Percentiles rank a stretch among this genome's conserved stretches.
Conservation (phyloP, 2,113 vertebrate genomes). For the Heteronetta atricapilla region DNA sequence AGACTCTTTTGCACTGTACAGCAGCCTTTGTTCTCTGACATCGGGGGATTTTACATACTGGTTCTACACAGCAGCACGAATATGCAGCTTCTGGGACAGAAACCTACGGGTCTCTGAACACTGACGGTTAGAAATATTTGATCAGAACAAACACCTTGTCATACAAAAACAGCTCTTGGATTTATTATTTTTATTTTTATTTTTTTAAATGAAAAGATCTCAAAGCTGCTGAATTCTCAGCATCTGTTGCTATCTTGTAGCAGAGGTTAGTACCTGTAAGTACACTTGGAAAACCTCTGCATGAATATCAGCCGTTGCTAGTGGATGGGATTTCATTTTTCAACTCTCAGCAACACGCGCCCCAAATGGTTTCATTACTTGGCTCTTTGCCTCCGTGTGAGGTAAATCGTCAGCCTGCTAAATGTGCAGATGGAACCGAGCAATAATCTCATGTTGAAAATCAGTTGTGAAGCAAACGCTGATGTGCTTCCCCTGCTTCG, state of each 20-base stretch:
- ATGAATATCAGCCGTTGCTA: background rate
- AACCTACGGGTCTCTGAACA: background rate
- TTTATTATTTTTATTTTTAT: background rate
- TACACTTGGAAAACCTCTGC: background rate
- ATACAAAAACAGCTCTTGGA: background rate
- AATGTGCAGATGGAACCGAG: background rate
- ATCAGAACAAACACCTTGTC: rapidly evolving
- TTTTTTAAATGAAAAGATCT: background rate
- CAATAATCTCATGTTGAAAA: background rate
- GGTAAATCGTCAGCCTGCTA: background rate
- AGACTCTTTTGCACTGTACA: background rate
- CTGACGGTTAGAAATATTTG: background rate
- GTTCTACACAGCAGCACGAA: background rate
- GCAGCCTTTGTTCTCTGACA: background rate
- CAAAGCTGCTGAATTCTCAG: background rate
- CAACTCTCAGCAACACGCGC: background rate
- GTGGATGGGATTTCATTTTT: background rate
- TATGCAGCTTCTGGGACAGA: background rate
- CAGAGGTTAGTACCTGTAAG: background rate
- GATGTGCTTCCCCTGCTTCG: background rate
- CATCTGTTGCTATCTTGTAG: background rate
- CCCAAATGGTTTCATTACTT: background rate
- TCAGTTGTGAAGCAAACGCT: background rate
- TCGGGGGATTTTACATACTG: background rate
- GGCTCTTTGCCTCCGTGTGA: background rate